Base-by-base conservation (phyloP, 1,140 invertebrate genomes). In the Harpegnathos saltator region DNA sequence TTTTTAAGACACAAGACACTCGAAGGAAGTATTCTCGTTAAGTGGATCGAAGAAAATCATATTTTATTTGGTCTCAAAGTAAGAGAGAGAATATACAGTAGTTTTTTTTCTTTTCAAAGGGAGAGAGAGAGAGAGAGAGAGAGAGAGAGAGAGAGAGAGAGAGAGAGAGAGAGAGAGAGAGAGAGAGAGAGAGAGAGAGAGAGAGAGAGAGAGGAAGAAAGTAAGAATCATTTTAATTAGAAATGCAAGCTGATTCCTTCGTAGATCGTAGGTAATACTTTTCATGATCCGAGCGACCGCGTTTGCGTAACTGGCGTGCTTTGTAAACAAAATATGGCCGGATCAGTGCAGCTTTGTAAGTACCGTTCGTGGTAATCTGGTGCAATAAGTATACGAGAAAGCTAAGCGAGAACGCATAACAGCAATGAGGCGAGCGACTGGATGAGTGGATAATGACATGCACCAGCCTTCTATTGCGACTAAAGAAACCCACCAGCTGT, bases 271-370 rank as follows among this genome's bases (percentile, higher is more conserved):
- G 7, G 9, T 44, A 44, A 44, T 44, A 44, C 38, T 44, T 3
- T n/a, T 0, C 9, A 15, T 1, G 22, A 48, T 65, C 48, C 54
- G 54, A 56, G 3, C 54, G 54, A 22, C 11, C 15, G 11, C 19
- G 1, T 44, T 65, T 44, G 44, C n/a, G 15, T 65, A 44, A 44
- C 19, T n/a, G 38, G 9, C 17, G 66, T 69, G 15, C 48, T 52
- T 71, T 72, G n/a, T 72, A 38, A 71, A 72, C 52, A 72, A 72
- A 72, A n/a, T 26, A 17, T 19, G 19, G 33, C 1, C 17, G 14
- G 44, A 17, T 52, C 52, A 52, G 44, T 68, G 38, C 38, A 44
- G 7, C 38, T 44, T 44, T 68, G 2, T 22, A 65, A 65, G 63
- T 65, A 38, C 38, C 63, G 33, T 65, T 65, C 24, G 19, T 3